Conservation (phyloP, 2,113 vertebrate species). For the Dipodomys merriami region DNA sequence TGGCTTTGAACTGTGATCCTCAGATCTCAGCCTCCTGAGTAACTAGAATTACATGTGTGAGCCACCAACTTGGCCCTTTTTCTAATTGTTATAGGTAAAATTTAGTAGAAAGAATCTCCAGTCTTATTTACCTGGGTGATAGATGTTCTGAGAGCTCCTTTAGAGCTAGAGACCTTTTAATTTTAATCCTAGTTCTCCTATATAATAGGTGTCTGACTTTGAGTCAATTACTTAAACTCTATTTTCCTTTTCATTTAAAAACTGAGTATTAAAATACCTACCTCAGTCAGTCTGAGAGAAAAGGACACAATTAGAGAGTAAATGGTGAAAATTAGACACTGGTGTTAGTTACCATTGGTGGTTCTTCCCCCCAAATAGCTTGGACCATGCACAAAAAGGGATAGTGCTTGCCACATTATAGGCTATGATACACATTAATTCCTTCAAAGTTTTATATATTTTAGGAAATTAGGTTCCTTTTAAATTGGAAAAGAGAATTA, state of each 20-base stretch:
- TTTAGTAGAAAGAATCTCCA: not conserved
- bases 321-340: not conserved
- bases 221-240: not conserved
- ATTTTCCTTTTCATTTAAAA: conserved; percentile 5
- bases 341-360: not conserved
- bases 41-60: no score
- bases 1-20: no score
- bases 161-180: not conserved
- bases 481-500: conserved; percentile 10
- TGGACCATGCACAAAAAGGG: not conserved
- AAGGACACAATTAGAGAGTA: not conserved
- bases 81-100: not conserved
- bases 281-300: not conserved
- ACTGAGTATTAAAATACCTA: not conserved
- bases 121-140: not conserved
- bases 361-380: no score
- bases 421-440: not conserved
- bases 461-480: conserved; percentile 20
- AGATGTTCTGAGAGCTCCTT: not conserved
- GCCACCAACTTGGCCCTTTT: not conserved
- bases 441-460: not conserved
- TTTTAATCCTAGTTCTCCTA: not conserved
- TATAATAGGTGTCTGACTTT: not conserved
- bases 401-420: not conserved
- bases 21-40: no score